Evolutionary conservation across 2,797 vertebrate genomes (phyloP), one percentile per base, ranked within the genome.

Genomic region (Sparus aurata): DNA sequence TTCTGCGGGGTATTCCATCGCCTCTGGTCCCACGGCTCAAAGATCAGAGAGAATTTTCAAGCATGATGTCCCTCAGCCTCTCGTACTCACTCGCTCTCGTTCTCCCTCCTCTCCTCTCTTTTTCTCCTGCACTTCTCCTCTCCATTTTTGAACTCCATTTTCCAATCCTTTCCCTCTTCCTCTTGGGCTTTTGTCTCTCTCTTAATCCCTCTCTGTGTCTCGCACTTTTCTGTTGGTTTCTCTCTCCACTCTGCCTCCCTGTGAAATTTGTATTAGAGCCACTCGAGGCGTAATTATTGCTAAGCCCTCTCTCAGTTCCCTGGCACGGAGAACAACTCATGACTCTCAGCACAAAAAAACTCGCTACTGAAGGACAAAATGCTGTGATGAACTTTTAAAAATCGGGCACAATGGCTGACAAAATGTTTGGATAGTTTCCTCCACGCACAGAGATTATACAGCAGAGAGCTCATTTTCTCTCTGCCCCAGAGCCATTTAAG

Each of bases 31-130:
- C 89, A 80, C 84, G 59, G 85, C 91, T 90, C 88, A 90, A 87
- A 94, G 92, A 95, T 95, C 93, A 94, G 88, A 95, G 86, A 92
- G 94, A 95, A 94, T 95, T 90, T 90, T 87, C 82, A 88, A 94
- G 90, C 86, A 83, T 66, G 83, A 88, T 89, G 91, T 92, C 91
- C 85, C 90, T 92, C 90, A 86, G 90, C 85, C 85, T 89, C 79
- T 87, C 85, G 38, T 53, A 52, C 77, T 82, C 79, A 25, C 73
- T 75, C 77, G 38, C 53, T 81, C 63, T 77, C 52, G 73, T 81
- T 90, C 69, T 73, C 38, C 27, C 77, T 83, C 77, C 50, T 46
- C 59, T 72, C 62, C 63, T 72, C 81, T 25, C 30, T 46, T 38
- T 34, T 41, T 11, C 67, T 30, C 52, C 72, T 64, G 23, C 52